These are phyloP conservation scores for Orthosia incerta DNA, from an alignment of 2,888 invertebrate genomes.

Conservation along the genomic window DNA sequence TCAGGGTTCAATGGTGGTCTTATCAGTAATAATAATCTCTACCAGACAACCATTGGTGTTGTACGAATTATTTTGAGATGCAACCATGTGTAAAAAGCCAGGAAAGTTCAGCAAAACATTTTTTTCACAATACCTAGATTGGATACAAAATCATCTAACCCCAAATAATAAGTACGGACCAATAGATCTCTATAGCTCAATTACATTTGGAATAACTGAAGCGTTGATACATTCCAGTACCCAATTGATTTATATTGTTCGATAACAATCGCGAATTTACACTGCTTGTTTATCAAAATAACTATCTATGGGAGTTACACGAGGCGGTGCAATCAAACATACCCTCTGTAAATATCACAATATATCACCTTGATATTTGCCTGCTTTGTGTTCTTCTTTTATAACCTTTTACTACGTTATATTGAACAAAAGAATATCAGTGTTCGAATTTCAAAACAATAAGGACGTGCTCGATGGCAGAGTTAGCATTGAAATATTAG, in stretches of 20 bases:
- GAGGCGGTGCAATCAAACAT: slow-evolving; percentile 46
- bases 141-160: slow-evolving; percentile 34
- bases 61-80: too few species aligned
- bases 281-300: slow-evolving; percentile 67
- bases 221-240: slow-evolving; percentile 61
- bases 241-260: slow-evolving; percentile 82
- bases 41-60: too few species aligned
- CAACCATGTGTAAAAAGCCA: too few species aligned
- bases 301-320: slow-evolving; percentile 52
- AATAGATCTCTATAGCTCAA: slow-evolving; percentile 51
- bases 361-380: slow-evolving; percentile 78
- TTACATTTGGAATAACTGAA: slow-evolving; percentile 59
- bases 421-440: slow-evolving; percentile 69
- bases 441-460: slow-evolving; percentile 68
- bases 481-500: slow-evolving; percentile 55
- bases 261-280: slow-evolving; percentile 79
- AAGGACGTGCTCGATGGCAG: slow-evolving; percentile 39
- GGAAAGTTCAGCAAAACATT: too few species aligned
- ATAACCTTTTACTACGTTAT: slow-evolving; percentile 70
- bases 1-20: too few species aligned
- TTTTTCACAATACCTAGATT: slow-evolving; percentile 7
- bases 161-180: slow-evolving; percentile 43
- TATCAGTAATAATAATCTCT: too few species aligned
- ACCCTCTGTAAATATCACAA: slow-evolving; percentile 53
- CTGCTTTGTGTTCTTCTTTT: slow-evolving; percentile 60